Percentiles rank a stretch among this genome's conserved stretches.
phyloP scores from a whole-genome alignment of 2,888 invertebrate genomes.

The Monoplex corrugatus region DNA sequence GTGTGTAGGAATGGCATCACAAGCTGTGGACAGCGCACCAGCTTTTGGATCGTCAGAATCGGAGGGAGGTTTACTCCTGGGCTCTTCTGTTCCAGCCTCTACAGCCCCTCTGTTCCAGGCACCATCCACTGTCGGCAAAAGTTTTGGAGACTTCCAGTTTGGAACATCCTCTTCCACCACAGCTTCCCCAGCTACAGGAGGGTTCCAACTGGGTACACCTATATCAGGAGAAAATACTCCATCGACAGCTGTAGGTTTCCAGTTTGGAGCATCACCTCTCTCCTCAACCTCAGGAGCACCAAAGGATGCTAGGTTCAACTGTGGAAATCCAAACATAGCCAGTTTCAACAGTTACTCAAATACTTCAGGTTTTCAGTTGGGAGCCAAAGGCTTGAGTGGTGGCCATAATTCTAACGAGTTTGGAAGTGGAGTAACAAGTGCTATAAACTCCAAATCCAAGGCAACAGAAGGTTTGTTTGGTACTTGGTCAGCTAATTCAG shows the following conservation, averaged over 20 bases:
- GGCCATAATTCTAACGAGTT: not conserved
- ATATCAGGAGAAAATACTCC: not conserved
- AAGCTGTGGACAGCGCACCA: no score
- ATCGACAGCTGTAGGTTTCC: not conserved
- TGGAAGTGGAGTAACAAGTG: not conserved
- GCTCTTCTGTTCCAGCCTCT: not conserved
- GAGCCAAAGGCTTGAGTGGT: constrained; percentile 29
- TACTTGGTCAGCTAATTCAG: not conserved
- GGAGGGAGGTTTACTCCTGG: no score
- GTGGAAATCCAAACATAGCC: constrained; percentile 6
- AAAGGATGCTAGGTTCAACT: no score
- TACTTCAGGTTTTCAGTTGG: constrained; percentile 49
- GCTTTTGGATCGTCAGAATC: no score
- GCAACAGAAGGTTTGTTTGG: constrained; percentile 50
- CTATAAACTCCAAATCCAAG: not conserved
- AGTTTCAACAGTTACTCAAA: constrained; percentile 33
- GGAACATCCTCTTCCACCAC: constrained; percentile 3
- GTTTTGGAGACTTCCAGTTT: constrained; percentile 48
- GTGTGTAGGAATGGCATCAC: no score
- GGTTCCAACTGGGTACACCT: not conserved
- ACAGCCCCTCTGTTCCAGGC: constrained; percentile 1
- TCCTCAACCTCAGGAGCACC: not conserved
- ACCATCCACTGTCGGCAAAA: not conserved
- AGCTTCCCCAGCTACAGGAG: not conserved
- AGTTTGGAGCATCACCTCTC: not conserved